Conservation (phyloP, 2,888 invertebrate genomes). For the Physocephala rufipes region DNA sequence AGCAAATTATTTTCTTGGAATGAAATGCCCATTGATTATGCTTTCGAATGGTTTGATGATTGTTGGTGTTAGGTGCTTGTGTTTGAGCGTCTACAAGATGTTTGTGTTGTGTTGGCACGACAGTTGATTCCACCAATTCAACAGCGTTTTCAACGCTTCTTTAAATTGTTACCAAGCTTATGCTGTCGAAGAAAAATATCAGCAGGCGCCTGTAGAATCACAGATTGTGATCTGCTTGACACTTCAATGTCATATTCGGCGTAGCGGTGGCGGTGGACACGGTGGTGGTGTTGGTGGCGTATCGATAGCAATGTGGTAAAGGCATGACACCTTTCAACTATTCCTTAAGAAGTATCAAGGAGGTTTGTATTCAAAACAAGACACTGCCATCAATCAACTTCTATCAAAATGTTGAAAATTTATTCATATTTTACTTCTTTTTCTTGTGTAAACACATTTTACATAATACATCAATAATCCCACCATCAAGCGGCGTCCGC, state of each 20-base stretch:
- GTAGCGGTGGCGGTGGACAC: conserved; percentile 3
- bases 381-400: conserved; percentile 7
- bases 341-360: too few species aligned
- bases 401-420: too few species aligned
- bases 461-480: conserved; percentile 1
- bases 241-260: background rate
- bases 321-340: too few species aligned
- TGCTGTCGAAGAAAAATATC: too few species aligned
- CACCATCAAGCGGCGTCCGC: conserved; percentile 13
- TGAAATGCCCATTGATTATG: conserved; percentile 4
- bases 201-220: too few species aligned
- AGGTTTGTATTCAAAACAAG: background rate
- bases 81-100: too few species aligned
- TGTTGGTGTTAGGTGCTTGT: conserved; percentile 18
- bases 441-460: background rate
- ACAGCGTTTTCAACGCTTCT: background rate
- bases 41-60: conserved; percentile 13
- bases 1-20: background rate
- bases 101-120: conserved; percentile 35
- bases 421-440: background rate
- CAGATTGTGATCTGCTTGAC: background rate
- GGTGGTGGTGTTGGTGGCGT: background rate
- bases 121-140: conserved; percentile 23
- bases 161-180: too few species aligned
- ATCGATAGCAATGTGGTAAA: background rate